These are phyloP conservation scores for Lycophotia porphyrea DNA, from an alignment of 2,888 invertebrate species.

Conservation along the genomic window DNA sequence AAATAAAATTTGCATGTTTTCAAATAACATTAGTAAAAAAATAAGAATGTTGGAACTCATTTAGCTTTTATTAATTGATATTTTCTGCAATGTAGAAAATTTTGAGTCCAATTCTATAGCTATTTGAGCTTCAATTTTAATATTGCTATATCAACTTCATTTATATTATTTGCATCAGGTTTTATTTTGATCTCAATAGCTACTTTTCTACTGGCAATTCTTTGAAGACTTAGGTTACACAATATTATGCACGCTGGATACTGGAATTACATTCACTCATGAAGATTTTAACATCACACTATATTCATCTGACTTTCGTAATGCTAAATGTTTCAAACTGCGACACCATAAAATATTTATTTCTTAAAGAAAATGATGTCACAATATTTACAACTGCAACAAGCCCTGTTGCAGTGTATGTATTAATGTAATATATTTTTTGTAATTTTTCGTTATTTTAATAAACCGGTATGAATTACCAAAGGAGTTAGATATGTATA, in stretches of 20 bases:
- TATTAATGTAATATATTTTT: slow-evolving; percentile 78
- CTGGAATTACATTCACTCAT: slow-evolving; percentile 3
- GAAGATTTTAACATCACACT: slow-evolving; percentile 31
- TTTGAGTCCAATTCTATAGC: slow-evolving; percentile 42
- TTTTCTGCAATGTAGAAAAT: slow-evolving; percentile 59
- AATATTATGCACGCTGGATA: slow-evolving; percentile 12
- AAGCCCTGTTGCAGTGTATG: slow-evolving; percentile 79
- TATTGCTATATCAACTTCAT: slow-evolving; percentile 31
- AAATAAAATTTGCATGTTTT: slow-evolving; percentile 64
- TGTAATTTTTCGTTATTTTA: slow-evolving; percentile 79
- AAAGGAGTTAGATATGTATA: slow-evolving; percentile 88
- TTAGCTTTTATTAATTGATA: slow-evolving; percentile 56
- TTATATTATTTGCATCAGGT: slow-evolving; percentile 30
- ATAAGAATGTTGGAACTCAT: slow-evolving; percentile 50
- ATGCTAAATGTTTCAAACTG: slow-evolving; percentile 37
- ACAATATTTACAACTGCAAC: slow-evolving; percentile 78
- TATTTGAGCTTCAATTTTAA: slow-evolving; percentile 48
- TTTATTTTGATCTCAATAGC: slow-evolving; percentile 61
- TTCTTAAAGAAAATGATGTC: slow-evolving; percentile 63
- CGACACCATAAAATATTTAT: slow-evolving; percentile 47
- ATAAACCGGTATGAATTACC: slow-evolving; percentile 89
- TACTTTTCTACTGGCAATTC: slow-evolving; percentile 19
- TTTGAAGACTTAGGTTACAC: slow-evolving; percentile 10
- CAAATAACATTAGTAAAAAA: slow-evolving; percentile 41
- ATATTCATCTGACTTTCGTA: slow-evolving; percentile 23